phyloP scores from a whole-genome alignment of 23 tunicate genomes.

The Styela plicata region DNA sequence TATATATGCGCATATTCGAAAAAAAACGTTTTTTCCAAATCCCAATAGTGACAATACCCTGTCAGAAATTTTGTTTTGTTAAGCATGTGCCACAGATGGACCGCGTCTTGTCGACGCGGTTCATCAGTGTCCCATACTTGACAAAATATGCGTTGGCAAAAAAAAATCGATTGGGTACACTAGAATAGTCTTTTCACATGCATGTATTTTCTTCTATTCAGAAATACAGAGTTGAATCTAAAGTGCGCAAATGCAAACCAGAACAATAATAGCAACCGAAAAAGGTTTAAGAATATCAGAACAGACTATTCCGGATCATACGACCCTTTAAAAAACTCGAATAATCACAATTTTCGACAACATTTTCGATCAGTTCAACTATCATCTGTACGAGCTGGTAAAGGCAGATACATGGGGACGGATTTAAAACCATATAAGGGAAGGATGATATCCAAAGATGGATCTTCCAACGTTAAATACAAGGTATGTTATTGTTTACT shows the following conservation, averaged over 20 bases:
- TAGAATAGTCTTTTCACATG: too few species aligned
- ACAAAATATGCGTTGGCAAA: too few species aligned
- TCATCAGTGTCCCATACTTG: too few species aligned
- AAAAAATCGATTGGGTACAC: too few species aligned
- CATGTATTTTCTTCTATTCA: not conserved
- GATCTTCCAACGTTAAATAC: not conserved
- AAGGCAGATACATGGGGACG: not conserved
- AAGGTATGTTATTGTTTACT: slow-evolving; percentile 11
- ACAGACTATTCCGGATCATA: not conserved
- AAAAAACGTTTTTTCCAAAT: too few species aligned
- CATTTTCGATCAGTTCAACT: slow-evolving; percentile 44
- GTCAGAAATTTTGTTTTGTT: too few species aligned
- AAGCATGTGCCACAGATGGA: too few species aligned
- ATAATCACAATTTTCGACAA: not conserved
- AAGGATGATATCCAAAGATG: slow-evolving; percentile 20
- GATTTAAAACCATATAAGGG: slow-evolving; percentile 10
- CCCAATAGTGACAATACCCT: too few species aligned
- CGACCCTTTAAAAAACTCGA: not conserved
- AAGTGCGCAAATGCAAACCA: slow-evolving; percentile 11
- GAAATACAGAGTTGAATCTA: slow-evolving; percentile 14
- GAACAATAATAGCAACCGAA: slow-evolving; percentile 26
- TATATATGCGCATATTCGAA: too few species aligned
- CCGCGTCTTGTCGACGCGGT: too few species aligned
- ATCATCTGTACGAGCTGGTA: slow-evolving; percentile 64
- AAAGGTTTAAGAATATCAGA: slow-evolving; percentile 1